Evolutionary conservation across 2,113 vertebrate genomes (phyloP), one percentile per base, ranked within the genome.

Genomic region (Proterorhinus semilunaris): DNA sequence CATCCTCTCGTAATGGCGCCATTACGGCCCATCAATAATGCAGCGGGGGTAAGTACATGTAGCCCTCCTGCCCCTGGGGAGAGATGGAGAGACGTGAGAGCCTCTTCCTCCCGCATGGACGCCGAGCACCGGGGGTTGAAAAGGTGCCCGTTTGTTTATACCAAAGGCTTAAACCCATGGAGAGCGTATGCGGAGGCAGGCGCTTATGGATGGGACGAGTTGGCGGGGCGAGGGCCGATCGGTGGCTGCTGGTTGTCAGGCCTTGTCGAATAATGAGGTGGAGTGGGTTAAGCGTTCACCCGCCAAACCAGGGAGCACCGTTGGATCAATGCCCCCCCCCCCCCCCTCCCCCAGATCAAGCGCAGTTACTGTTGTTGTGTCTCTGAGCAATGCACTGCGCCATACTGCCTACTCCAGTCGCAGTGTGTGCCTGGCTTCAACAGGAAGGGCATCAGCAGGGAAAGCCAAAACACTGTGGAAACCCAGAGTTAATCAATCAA

Each of bases 1-100:
- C 27, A 74, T 90, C 77, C 45, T 52, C 81, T 92, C 71, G 90
- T 93, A 91, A 93, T 92, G 91, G 92, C 85, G 85, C 93, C 93
- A 93, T 95, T 95, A 94, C 89, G 92, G 91, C 90, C 92, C 93
- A 92, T 95, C 94, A 95, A 93, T 94, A 94, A 94, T 92, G 92
- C 92, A 92, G 84, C 85, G 74, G 51, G 86, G 92, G 91, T 93
- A 91, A 95, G 93, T 93, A 92, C 89, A 85, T 89, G 73, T 90
- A 91, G 87, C 84, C 70, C 81, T 65, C 76, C 87, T 85, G 88
- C 88, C 90, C 71, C 74, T 75, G 16, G 80, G 91, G 89, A 85
- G 86, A 87, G 82, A 86, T 92, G 81, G 91, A 92, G 87, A 82
- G 93, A 93, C 86, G 87, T 87, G 82, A 88, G 85, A 89, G 84